Percentiles rank a stretch among this genome's conserved stretches.
phyloP scores from a whole-genome alignment of 64 coral and sea anemone species.

The Hydrozoanthus tunicans region DNA sequence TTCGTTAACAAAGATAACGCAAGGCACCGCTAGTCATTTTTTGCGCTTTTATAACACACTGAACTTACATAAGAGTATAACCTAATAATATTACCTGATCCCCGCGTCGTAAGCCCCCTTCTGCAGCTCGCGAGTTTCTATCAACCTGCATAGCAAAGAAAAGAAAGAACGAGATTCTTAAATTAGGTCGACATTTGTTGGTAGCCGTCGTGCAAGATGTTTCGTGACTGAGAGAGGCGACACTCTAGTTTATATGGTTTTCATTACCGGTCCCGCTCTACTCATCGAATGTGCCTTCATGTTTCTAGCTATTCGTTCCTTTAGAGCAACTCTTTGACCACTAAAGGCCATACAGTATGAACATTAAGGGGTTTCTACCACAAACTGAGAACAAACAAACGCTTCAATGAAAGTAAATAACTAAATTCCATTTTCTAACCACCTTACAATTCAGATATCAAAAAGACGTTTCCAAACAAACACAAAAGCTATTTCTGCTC shows the following conservation, averaged over 20 bases:
- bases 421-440: too few species aligned
- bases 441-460: neutral
- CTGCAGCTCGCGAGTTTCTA: slow-evolving; percentile 29
- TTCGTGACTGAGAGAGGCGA: neutral
- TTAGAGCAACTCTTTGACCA: too few species aligned
- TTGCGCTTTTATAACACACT: neutral
- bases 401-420: too few species aligned
- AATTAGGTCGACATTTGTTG: neutral
- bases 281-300: too few species aligned
- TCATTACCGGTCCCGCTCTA: too few species aligned
- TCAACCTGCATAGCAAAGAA: slow-evolving; percentile 36
- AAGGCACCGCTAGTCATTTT: too few species aligned
- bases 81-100: slow-evolving; percentile 3
- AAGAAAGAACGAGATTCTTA: neutral
- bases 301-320: too few species aligned
- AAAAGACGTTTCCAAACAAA: neutral
- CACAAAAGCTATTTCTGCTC: neutral
- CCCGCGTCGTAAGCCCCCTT: slow-evolving; percentile 32
- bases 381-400: too few species aligned
- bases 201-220: neutral
- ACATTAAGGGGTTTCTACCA: too few species aligned
- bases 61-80: too few species aligned
- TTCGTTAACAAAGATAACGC: too few species aligned
- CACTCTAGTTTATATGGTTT: neutral
- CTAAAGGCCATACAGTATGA: too few species aligned